Percentiles rank a stretch among this genome's conserved stretches.
Evolutionary conservation across 2,888 invertebrate species (phyloP).

Genomic region (Pammene aurita): DNA sequence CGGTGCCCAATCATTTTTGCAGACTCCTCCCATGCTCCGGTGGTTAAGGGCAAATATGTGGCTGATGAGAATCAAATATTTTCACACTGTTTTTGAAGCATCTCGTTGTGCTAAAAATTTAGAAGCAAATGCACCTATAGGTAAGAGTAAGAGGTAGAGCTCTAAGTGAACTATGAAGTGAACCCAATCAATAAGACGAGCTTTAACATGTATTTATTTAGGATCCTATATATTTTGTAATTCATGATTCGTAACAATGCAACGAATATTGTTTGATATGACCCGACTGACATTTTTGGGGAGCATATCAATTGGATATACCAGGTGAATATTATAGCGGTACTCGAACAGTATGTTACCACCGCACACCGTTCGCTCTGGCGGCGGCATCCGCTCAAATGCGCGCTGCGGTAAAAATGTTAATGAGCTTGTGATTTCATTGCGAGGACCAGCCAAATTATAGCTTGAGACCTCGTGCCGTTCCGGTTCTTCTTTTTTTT

Average conservation of each 20-base stretch:
- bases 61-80: no score
- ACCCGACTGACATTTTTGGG: slow-evolving; percentile 17
- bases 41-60: no score
- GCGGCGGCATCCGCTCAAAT: slow-evolving; percentile 52
- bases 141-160: no score
- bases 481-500: slow-evolving; percentile 35
- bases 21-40: no score
- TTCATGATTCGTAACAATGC: slow-evolving; percentile 1
- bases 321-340: slow-evolving; percentile 42
- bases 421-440: slow-evolving; percentile 55
- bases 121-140: no score
- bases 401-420: slow-evolving; percentile 53
- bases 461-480: slow-evolving; percentile 48
- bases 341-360: slow-evolving; percentile 42
- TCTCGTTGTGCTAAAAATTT: no score
- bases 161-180: no score
- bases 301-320: slow-evolving; percentile 31
- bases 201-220: no score
- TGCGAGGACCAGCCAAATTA: slow-evolving; percentile 55
- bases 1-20: no score
- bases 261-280: slow-evolving; percentile 8
- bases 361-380: slow-evolving; percentile 49
- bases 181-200: no score
- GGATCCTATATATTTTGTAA: no score
- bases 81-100: no score